Percentiles rank a stretch among this genome's conserved stretches.
These are phyloP conservation scores for Hyles lineata DNA, from an alignment of 2,888 invertebrate species.

Conservation along the genomic window DNA sequence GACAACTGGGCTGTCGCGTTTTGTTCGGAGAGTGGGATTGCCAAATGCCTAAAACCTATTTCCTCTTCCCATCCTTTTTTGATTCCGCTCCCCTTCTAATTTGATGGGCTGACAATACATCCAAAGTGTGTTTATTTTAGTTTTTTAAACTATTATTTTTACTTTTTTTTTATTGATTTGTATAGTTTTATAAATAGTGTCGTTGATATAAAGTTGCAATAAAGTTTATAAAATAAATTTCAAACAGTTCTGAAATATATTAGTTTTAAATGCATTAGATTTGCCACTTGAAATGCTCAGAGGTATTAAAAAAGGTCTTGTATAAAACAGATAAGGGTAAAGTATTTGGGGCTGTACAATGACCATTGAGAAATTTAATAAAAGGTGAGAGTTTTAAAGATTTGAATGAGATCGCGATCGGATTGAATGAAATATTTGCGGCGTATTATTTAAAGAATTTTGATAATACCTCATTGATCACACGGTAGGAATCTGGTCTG, in stretches of 20 bases:
- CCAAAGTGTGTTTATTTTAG: too few species aligned
- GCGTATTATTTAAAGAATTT: neutral
- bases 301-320: neutral
- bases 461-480: neutral
- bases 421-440: neutral
- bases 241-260: neutral
- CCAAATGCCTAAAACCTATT: too few species aligned
- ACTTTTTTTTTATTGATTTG: too few species aligned
- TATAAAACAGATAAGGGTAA: neutral
- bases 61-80: too few species aligned
- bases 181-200: too few species aligned
- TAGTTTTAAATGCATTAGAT: neutral
- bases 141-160: too few species aligned
- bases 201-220: too few species aligned
- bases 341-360: neutral
- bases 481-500: too few species aligned
- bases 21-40: too few species aligned
- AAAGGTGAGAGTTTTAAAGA: neutral
- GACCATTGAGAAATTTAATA: neutral
- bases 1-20: too few species aligned
- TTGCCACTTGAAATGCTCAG: slow-evolving; percentile 9
- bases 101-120: too few species aligned
- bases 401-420: neutral
- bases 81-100: too few species aligned
- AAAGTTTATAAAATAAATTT: neutral